Conservation (phyloP, 2,797 vertebrate genomes). For the Paratrypauchen microcephalus region DNA sequence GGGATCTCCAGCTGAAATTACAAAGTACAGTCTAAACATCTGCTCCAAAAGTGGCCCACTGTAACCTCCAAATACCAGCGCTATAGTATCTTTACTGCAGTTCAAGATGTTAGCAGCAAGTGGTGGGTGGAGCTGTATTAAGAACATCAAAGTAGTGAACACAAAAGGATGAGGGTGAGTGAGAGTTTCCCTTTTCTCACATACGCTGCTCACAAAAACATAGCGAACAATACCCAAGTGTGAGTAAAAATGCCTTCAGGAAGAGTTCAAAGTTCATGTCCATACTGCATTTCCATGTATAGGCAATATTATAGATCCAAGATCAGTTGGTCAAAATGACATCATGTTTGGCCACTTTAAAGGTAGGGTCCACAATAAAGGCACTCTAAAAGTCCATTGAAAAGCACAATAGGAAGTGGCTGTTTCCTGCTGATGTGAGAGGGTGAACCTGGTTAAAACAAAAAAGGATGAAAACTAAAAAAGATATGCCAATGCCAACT, state of each 20-base stretch:
- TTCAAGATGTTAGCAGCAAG: slow-evolving; percentile 61
- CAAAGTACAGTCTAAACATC: slow-evolving; percentile 24
- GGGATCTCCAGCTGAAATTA: slow-evolving; percentile 26
- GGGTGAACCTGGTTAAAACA: slow-evolving; percentile 56
- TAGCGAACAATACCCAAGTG: slow-evolving; percentile 32
- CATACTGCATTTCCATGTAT: slow-evolving; percentile 40
- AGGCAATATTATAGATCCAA: slow-evolving; percentile 13
- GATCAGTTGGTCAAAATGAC: slow-evolving; percentile 30
- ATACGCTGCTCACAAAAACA: slow-evolving; percentile 25
- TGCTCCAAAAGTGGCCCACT: slow-evolving; percentile 33
- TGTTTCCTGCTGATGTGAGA: slow-evolving; percentile 75
- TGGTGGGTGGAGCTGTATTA: slow-evolving; percentile 42
- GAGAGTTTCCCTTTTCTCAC: slow-evolving; percentile 41
- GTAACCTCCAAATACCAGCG: slow-evolving; percentile 41
- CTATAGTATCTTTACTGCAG: slow-evolving; percentile 31
- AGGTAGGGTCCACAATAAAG: slow-evolving; percentile 29
- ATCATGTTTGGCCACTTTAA: slow-evolving; percentile 46
- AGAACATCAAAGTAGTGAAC: slow-evolving; percentile 61
- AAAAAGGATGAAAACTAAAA: slow-evolving; percentile 38
- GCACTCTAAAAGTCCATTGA: slow-evolving; percentile 43
- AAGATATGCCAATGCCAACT: slow-evolving; percentile 15
- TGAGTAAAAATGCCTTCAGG: slow-evolving; percentile 51
- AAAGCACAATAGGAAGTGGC: slow-evolving; percentile 65
- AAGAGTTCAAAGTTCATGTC: slow-evolving; percentile 51
- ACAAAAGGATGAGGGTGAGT: slow-evolving; percentile 45